Evolutionary conservation across 2,888 invertebrate species (phyloP).

Genomic region (Ischnus inquisitorius): DNA sequence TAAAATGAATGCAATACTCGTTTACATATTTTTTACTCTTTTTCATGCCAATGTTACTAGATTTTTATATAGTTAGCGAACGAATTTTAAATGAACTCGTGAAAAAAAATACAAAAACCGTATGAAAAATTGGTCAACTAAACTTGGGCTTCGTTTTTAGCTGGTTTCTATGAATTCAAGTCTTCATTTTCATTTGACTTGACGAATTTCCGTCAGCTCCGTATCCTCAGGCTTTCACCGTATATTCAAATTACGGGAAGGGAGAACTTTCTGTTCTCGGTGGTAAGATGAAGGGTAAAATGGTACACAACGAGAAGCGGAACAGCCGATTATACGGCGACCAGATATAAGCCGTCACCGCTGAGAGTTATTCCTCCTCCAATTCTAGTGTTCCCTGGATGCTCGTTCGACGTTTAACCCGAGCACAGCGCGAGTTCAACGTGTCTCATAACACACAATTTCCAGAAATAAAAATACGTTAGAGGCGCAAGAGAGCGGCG

Average conservation of each 20-base stretch:
- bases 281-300: constrained; percentile 20
- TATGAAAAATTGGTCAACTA: background rate
- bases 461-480: constrained; percentile 52
- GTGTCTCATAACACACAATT: constrained; percentile 49
- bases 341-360: background rate
- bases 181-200: constrained; percentile 30
- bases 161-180: constrained; percentile 14
- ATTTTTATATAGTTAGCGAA: background rate
- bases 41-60: background rate
- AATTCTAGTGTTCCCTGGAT: constrained; percentile 54
- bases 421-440: constrained; percentile 34
- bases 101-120: too few relatives aligned
- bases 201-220: constrained; percentile 12
- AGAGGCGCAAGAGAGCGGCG: constrained; percentile 4
- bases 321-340: background rate
- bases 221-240: constrained; percentile 25
- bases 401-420: constrained; percentile 63
- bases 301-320: constrained; percentile 13
- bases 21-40: background rate
- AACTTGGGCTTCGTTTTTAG: background rate
- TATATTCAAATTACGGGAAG: constrained; percentile 9
- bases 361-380: constrained; percentile 19
- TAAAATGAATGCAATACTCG: background rate
- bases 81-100: background rate
- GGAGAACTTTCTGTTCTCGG: constrained; percentile 3